Conservation (phyloP, 2,888 invertebrate genomes). For the Hypomecis atomaria region DNA sequence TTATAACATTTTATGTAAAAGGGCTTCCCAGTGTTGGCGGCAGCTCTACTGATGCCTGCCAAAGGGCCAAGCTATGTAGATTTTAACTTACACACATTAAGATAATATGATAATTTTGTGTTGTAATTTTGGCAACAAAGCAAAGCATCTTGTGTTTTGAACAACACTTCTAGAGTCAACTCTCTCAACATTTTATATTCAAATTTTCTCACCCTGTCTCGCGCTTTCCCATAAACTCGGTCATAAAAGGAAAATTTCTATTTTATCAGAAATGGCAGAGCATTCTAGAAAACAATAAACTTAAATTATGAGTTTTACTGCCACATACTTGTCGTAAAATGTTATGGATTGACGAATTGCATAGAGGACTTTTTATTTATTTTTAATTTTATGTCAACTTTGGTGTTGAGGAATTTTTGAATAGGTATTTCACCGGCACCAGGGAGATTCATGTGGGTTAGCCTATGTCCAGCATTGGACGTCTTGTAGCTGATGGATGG, state of each 20-base stretch:
- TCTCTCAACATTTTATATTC: conserved; percentile 2
- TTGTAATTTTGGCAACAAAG: too few species aligned
- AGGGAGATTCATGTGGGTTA: too few species aligned
- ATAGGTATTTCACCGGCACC: too few species aligned
- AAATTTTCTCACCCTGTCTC: conserved; percentile 1
- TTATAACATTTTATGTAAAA: too few species aligned
- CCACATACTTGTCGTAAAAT: conserved; percentile 1
- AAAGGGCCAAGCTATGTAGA: too few species aligned
- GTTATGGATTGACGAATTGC: neutral
- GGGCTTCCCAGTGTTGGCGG: too few species aligned
- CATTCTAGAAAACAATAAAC: conserved; percentile 36
- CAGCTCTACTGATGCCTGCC: too few species aligned
- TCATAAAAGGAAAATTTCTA: conserved; percentile 28
- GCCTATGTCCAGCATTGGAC: too few species aligned
- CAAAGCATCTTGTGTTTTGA: neutral
- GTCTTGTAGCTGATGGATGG: too few species aligned
- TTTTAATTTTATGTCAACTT: neutral
- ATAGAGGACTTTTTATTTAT: conserved; percentile 3
- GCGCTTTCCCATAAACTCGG: neutral
- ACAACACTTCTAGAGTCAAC: neutral
- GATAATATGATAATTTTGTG: too few species aligned
- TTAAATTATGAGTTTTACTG: conserved; percentile 21
- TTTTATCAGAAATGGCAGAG: conserved; percentile 15
- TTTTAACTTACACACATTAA: too few species aligned
- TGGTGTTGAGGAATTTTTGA: too few species aligned